Evolutionary conservation across 2,113 vertebrate species (phyloP), one percentile per base, ranked within the genome.

Genomic region (Girardinichthys multiradiatus): DNA sequence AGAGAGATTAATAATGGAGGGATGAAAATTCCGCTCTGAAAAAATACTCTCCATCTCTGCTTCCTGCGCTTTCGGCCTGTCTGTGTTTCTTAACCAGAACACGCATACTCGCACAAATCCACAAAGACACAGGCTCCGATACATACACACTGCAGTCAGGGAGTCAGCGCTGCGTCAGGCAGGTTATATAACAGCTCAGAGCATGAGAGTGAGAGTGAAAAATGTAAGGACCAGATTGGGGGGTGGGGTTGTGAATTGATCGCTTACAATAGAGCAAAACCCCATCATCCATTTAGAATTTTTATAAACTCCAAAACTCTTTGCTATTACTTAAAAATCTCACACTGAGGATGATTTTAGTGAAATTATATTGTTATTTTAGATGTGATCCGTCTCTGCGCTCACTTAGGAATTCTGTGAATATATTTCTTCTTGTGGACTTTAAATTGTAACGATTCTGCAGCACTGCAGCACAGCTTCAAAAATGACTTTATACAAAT

Each of bases 101-200:
- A 71, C 75, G 51, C 65, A 37, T 61, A 21, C 57, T 57, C 68
- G 70, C 77, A 26, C 86, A 75, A 73, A 28, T 67, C 0, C 81
- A 60, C 79, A 33, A 19, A 14, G 27, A 51, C 42, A n/a, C n/a
- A 45, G 17, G 66, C 73, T 79, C 59, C 73, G 61, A 75, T 77
- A 74, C 87, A 74, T 74, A 65, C 66, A 1, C 80, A 79, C 81
- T 91, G 90, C 93, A 92, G 90, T 94, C 72, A 77, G 83, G 87
- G 90, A 92, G 90, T 92, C 79, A 83, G 83, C 45, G 81, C 90
- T 93, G 90, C 91, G 78, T 94, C 92, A 92, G 86, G 79, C 74
- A 21, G 79, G 83, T 93, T 93, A 91, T 87, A 89, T 92, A 94
- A 94, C 86, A 74, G 80, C 64, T 63, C 39, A 79, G 29, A 63